These are phyloP conservation scores for Drosophila grimshawi DNA, from an alignment of 1,140 invertebrate genomes.

Conservation along the genomic window DNA sequence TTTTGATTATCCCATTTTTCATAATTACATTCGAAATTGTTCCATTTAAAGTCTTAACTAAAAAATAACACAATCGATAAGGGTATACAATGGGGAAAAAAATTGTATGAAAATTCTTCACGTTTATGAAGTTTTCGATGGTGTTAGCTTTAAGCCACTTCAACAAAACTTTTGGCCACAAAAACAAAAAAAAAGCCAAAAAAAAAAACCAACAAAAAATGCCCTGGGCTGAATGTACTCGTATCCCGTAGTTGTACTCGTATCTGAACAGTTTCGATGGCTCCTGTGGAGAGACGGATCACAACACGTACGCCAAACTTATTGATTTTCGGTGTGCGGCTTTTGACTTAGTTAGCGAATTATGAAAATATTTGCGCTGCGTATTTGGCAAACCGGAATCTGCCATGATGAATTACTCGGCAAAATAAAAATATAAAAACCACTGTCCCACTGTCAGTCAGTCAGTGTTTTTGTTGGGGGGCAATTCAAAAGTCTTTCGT, in stretches of 20 bases:
- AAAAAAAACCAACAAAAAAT: not conserved
- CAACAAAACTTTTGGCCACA: constrained; percentile 37
- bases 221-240: constrained; percentile 30
- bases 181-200: constrained; percentile 10
- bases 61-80: not conserved
- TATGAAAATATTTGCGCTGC: constrained; percentile 78
- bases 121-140: constrained; percentile 76
- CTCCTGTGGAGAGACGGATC: constrained; percentile 45
- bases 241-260: constrained; percentile 12
- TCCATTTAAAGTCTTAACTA: no score
- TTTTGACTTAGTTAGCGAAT: constrained; percentile 79
- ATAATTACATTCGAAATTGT: no score
- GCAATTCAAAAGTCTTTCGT: constrained; percentile 66
- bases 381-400: constrained; percentile 54
- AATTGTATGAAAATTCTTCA: constrained; percentile 44
- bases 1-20: no score
- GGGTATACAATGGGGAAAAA: not conserved
- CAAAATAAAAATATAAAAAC: no score
- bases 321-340: constrained; percentile 70
- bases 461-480: constrained; percentile 11
- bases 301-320: constrained; percentile 76
- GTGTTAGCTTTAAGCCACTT: constrained; percentile 58
- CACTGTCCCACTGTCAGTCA: not conserved
- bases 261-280: constrained; percentile 3
- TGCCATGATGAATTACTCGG: constrained; percentile 57